Conservation (phyloP, 2,113 vertebrate species). For the Ophthalmolycus amberensis region DNA sequence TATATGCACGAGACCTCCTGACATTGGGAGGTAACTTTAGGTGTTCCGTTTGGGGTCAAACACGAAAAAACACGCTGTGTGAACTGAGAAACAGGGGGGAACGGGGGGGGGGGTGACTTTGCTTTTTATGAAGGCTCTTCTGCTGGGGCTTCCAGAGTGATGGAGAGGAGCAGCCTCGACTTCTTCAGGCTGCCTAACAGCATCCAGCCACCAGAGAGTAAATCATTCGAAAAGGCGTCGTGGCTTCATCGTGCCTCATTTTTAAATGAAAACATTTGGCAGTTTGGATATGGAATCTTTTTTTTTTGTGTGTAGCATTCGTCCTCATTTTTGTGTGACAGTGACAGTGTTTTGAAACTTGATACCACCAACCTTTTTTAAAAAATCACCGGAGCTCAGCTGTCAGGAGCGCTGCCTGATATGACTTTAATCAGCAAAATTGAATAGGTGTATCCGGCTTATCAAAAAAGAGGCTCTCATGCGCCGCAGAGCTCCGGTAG, state of each 20-base stretch:
- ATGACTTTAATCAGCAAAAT: slow-evolving; percentile 74
- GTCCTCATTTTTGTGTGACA: slow-evolving; percentile 33
- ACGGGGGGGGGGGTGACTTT: neutral
- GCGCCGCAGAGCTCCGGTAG: slow-evolving; percentile 36
- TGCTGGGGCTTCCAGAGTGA: slow-evolving; percentile 86
- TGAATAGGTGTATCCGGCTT: slow-evolving; percentile 72
- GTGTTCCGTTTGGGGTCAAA: slow-evolving; percentile 8
- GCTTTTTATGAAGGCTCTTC: slow-evolving; percentile 83
- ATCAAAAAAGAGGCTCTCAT: slow-evolving; percentile 59
- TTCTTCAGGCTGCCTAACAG: slow-evolving; percentile 83
- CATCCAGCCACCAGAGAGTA: slow-evolving; percentile 87
- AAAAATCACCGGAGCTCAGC: slow-evolving; percentile 58
- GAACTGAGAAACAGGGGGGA: too few species aligned
- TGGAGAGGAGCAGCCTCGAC: slow-evolving; percentile 82
- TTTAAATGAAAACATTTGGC: slow-evolving; percentile 64
- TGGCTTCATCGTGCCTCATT: slow-evolving; percentile 43
- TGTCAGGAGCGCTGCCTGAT: slow-evolving; percentile 65
- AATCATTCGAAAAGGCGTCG: slow-evolving; percentile 67
- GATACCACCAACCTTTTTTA: slow-evolving; percentile 42
- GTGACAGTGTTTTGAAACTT: slow-evolving; percentile 50
- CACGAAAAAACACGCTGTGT: neutral
- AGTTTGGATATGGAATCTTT: slow-evolving; percentile 30
- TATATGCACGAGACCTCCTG: neutral
- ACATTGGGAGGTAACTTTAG: neutral
- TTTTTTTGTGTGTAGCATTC: slow-evolving; percentile 35